Evolutionary conservation across 2,113 vertebrate species (phyloP).

Genomic region (Dissostichus mawsoni): DNA sequence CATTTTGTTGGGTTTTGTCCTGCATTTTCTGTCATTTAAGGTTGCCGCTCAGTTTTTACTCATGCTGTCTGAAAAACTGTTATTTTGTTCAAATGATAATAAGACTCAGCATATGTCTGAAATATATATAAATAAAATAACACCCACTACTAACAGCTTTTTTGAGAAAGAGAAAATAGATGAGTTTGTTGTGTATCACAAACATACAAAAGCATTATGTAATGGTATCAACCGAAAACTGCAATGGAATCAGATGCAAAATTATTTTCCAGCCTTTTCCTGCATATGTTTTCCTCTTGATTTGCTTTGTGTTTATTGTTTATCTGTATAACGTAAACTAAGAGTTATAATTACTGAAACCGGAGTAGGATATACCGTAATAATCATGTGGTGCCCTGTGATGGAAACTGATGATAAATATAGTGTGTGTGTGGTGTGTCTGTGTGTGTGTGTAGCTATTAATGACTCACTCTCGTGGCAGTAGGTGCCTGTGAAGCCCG

Average conservation of each 20-base stretch:
- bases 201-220: not conserved
- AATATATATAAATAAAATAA: not conserved
- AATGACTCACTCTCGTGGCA: constrained; percentile 96
- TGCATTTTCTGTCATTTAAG: not conserved
- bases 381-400: constrained; percentile 32
- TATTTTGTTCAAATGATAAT: no score
- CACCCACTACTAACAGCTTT: no score
- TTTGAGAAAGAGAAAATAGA: not conserved
- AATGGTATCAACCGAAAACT: not conserved
- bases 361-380: constrained; percentile 38
- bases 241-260: not conserved
- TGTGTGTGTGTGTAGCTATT: constrained; percentile 15
- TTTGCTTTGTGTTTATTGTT: constrained; percentile 1
- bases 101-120: not conserved
- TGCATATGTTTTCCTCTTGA: not conserved
- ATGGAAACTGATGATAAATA: constrained; percentile 66
- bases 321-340: constrained; percentile 14
- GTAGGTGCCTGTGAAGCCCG: constrained; percentile 94
- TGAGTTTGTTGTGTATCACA: not conserved
- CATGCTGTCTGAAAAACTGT: not conserved
- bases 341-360: constrained; percentile 27
- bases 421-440: constrained; percentile 28
- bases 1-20: not conserved
- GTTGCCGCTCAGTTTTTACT: no score
- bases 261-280: no score